phyloP scores from a whole-genome alignment of 2,113 vertebrate genomes.

The Oceanodroma tethys region DNA sequence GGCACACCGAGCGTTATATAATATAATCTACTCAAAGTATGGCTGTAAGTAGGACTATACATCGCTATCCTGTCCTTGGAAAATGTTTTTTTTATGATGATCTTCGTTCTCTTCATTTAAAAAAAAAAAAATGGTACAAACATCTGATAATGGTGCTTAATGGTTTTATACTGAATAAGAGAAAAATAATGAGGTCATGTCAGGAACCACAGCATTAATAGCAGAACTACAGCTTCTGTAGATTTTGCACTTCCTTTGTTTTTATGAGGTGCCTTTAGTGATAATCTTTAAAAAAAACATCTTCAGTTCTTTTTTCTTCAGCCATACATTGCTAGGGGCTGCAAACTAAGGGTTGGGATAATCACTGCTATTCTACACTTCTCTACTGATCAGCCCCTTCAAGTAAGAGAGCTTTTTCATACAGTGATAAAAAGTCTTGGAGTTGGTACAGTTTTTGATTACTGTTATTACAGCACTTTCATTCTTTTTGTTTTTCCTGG shows the following conservation, averaged over 20 bases:
- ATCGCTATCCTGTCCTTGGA: neutral
- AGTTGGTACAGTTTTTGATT: neutral
- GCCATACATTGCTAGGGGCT: neutral
- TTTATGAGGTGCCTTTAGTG: slow-evolving; percentile 1
- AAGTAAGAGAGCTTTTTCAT: neutral
- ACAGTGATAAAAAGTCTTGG: neutral
- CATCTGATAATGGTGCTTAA: neutral
- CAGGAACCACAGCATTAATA: neutral
- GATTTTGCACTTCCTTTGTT: neutral
- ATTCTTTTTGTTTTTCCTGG: neutral
- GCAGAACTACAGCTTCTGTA: neutral
- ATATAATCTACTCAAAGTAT: neutral
- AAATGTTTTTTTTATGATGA: neutral
- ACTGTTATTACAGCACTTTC: neutral
- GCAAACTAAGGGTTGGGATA: neutral
- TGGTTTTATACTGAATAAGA: neutral
- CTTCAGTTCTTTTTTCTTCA: slow-evolving; percentile 24
- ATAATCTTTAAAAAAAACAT: slow-evolving; percentile 39
- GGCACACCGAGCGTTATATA: neutral
- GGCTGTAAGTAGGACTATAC: neutral
- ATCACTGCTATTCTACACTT: neutral
- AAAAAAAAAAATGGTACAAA: neutral
- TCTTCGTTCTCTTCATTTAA: neutral
- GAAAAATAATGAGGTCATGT: neutral
- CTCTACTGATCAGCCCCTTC: neutral